Base-by-base conservation (phyloP, 2,113 vertebrate genomes). In the Myotis yumanensis region DNA sequence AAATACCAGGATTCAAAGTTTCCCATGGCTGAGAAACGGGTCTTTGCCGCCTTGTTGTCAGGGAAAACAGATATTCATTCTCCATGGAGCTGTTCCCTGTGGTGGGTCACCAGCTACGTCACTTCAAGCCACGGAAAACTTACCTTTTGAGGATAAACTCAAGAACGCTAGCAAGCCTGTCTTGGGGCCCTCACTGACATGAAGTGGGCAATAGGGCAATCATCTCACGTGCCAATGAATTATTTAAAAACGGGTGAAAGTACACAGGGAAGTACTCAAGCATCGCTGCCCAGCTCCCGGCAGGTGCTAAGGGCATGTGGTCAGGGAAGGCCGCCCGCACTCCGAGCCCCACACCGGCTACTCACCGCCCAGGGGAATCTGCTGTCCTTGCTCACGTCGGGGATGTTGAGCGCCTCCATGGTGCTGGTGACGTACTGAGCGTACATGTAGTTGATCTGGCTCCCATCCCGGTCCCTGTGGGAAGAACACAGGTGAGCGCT, bases 391-490 rank as follows among this genome's bases (percentile, higher is more conserved):
- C 98, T 98, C 97, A 99, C 98, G 35, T 99, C 99, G 30, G 98
- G 95, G 71, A 99, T 99, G 97, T 99, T 99, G 89, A 99, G 99
- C 30, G 99, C 98, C 97, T 99, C 99, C 99, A 99, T 99, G 0
- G 99, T 99, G 91, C 99, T 99, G 98, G 98, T 99, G 57, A 99
- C 99, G 73, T 99, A 99, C 97, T 99, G 99, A 66, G 99, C 99
- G 62, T 99, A 99, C 99, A 99, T 99, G 97, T 99, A 99, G 98
- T 99, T 99, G 92, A 99, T 99, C 98, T 98, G 98, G 96, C 97
- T 99, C 94, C 98, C 98, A n/a, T 99, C 99, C 72, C 95, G 97
- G 73, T 99, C 99, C 97, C 99, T 99, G 98, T 73, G 76, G 86
- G 89, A 96, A 90, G 68, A 96, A 96, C 30, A 97, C 93, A 87